Percentiles rank a stretch among this genome's conserved stretches.
Conservation (phyloP, 2,797 vertebrate species). For the Spinus olivaceus region DNA sequence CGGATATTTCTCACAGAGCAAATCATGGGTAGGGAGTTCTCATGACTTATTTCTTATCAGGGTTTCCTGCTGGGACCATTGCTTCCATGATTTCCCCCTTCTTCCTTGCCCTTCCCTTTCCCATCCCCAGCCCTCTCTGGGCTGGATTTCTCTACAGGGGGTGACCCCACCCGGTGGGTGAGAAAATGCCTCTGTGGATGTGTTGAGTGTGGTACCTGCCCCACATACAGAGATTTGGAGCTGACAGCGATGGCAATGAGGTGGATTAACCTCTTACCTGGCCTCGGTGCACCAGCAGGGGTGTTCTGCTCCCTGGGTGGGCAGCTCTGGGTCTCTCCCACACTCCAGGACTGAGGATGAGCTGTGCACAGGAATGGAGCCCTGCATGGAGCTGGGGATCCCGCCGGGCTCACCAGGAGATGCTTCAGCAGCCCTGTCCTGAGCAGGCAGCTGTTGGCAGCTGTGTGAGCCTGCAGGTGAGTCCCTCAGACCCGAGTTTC, state of each 20-base stretch:
- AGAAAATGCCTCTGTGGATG: neutral
- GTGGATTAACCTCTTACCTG: neutral
- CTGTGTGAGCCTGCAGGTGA: neutral
- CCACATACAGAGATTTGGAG: fast-evolving
- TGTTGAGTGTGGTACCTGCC: neutral
- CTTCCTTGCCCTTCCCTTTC: neutral
- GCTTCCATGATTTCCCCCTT: neutral
- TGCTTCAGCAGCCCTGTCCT: neutral
- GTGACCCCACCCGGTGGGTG: neutral
- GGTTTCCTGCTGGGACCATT: neutral
- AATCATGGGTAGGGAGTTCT: neutral
- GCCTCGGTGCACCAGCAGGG: neutral
- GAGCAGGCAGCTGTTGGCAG: neutral
- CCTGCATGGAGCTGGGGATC: fast-evolving
- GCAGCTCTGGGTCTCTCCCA: neutral
- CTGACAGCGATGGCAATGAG: fast-evolving
- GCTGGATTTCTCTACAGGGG: neutral
- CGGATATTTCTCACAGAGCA: neutral
- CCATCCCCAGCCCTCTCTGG: neutral
- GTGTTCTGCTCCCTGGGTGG: neutral
- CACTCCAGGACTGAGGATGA: neutral
- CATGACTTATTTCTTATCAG: neutral
- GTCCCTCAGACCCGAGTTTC: neutral
- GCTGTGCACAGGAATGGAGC: fast-evolving
- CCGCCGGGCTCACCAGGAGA: fast-evolving